Percentiles rank a stretch among this genome's conserved stretches.
phyloP scores from a whole-genome alignment of 2,113 vertebrate genomes.

The Bos javanicus region DNA sequence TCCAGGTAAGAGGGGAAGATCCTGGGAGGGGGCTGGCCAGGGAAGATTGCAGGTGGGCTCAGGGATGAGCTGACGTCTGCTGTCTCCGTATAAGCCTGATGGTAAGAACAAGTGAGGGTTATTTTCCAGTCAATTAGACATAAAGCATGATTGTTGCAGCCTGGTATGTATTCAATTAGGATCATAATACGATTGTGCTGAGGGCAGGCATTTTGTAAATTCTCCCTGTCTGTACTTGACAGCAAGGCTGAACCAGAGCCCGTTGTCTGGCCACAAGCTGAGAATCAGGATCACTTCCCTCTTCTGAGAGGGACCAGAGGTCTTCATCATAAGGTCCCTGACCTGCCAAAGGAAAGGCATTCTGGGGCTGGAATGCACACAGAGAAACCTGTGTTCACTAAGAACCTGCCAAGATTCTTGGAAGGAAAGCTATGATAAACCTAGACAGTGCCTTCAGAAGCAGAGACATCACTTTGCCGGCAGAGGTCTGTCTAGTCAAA shows the following conservation, averaged over 20 bases:
- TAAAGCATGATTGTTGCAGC: no score
- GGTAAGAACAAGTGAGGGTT: neutral
- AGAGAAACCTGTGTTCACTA: neutral
- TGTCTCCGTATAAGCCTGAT: neutral
- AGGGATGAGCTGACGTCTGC: neutral
- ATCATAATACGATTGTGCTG: rapidly evolving
- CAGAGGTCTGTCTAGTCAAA: neutral
- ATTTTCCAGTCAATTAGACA: neutral
- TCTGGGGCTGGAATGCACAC: neutral
- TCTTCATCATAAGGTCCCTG: neutral
- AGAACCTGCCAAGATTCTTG: neutral
- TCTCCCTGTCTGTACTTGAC: neutral
- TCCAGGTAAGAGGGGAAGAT: neutral
- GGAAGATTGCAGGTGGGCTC: neutral
- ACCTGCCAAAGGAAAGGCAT: no score
- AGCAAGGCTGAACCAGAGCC: neutral
- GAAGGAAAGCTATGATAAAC: neutral
- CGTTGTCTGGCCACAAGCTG: neutral
- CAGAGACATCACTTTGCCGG: neutral
- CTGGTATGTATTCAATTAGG: neutral
- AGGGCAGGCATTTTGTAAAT: neutral
- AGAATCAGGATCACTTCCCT: neutral
- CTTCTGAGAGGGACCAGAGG: neutral
- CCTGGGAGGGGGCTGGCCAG: neutral
- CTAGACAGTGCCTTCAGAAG: neutral